phyloP scores from a whole-genome alignment of 2,888 invertebrate genomes.

The Merodon equestris region DNA sequence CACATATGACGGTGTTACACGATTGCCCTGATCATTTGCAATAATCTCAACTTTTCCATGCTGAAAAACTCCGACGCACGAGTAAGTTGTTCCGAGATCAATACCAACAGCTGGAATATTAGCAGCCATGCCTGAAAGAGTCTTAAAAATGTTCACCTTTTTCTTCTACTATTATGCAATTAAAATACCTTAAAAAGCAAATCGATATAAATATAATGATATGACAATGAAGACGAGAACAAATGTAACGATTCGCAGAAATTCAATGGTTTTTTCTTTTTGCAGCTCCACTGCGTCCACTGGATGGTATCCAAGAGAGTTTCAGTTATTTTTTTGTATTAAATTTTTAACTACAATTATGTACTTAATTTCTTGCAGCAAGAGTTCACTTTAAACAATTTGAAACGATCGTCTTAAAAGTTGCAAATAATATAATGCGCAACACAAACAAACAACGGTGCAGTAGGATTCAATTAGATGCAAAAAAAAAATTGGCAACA shows the following conservation, averaged over 20 bases:
- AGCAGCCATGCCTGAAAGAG: slow-evolving; percentile 79
- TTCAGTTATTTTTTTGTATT: slow-evolving; percentile 36
- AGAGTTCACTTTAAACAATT: slow-evolving; percentile 20
- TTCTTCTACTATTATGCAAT: not conserved
- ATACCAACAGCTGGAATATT: slow-evolving; percentile 77
- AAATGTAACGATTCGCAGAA: slow-evolving; percentile 77
- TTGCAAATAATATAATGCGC: slow-evolving; percentile 28
- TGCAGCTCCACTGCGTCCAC: slow-evolving; percentile 78
- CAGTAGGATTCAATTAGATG: slow-evolving; percentile 1
- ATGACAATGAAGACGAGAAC: slow-evolving; percentile 77
- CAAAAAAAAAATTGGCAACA: too few species aligned
- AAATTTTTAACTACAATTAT: slow-evolving; percentile 6
- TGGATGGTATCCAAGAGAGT: slow-evolving; percentile 53
- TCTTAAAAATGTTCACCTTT: too few species aligned
- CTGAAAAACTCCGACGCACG: slow-evolving; percentile 95
- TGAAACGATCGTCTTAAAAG: slow-evolving; percentile 37
- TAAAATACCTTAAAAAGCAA: slow-evolving; percentile 73
- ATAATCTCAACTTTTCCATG: slow-evolving; percentile 92
- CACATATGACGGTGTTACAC: slow-evolving; percentile 88
- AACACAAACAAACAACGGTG: slow-evolving; percentile 5
- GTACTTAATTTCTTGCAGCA: slow-evolving; percentile 36
- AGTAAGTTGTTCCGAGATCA: slow-evolving; percentile 96
- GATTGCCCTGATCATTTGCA: slow-evolving; percentile 90
- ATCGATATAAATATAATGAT: slow-evolving; percentile 77
- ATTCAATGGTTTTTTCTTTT: slow-evolving; percentile 78